phyloP scores from a whole-genome alignment of 1,140 invertebrate genomes.

The Wasmannia auropunctata region DNA sequence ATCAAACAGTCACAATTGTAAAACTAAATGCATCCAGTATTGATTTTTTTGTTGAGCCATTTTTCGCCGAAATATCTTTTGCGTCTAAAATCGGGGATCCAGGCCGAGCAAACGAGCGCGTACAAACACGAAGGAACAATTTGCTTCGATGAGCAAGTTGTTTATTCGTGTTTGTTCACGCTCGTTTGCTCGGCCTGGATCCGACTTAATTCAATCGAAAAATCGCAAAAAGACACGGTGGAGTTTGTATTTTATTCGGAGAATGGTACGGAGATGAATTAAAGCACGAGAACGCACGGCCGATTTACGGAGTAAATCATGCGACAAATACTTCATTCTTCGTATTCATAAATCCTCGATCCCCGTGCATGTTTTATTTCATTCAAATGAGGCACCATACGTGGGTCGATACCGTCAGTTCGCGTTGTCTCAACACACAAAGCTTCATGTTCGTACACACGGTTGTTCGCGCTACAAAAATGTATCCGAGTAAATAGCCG shows the following conservation, averaged over 20 bases:
- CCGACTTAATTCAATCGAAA: background rate
- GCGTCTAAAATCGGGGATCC: background rate
- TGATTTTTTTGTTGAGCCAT: background rate
- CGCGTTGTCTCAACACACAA: background rate
- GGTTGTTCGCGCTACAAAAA: slow-evolving; percentile 7
- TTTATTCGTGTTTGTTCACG: background rate
- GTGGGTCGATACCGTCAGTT: slow-evolving; percentile 18
- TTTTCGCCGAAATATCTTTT: background rate
- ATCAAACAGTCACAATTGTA: background rate
- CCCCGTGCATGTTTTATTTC: background rate
- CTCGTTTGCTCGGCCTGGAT: background rate
- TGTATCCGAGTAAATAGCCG: slow-evolving; percentile 26
- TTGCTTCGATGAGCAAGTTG: background rate
- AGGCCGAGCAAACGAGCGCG: background rate
- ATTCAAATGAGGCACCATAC: background rate
- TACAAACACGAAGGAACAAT: background rate
- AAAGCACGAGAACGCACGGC: background rate
- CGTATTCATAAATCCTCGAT: slow-evolving; percentile 3
- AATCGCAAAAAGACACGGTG: background rate
- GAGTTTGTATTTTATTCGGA: slow-evolving; percentile 4
- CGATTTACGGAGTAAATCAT: slow-evolving; percentile 11
- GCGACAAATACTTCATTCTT: background rate
- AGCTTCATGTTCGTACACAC: slow-evolving; percentile 9
- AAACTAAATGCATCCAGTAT: background rate
- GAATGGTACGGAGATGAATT: background rate